Base-by-base conservation (phyloP, 2,888 invertebrate genomes). In the Leuctra nigra region DNA sequence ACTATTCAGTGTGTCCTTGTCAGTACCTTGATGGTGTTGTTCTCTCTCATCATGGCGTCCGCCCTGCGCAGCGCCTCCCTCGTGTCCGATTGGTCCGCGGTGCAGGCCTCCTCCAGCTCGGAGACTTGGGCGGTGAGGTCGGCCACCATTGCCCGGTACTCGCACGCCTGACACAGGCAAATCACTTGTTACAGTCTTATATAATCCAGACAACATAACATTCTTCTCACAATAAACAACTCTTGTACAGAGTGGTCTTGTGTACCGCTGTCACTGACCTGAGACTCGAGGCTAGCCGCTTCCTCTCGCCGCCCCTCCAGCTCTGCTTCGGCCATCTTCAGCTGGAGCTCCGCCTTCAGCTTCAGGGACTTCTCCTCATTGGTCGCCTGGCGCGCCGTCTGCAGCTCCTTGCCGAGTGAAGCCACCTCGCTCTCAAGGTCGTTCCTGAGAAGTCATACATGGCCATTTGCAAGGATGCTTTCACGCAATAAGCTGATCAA, bases 361-460 rank as follows among this genome's bases (percentile, higher is more conserved):
- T 77, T 76, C 48, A 75, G 66, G 0, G 81, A 75, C 62, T 80
- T 80, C 61, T 82, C 79, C 64, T 80, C 79, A 62, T 79, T 79
- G 9, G 76, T 68, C 4, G 68, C 65, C 29, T 72, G 67, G 11
- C 74, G 74, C 1, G 76, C 66, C 11, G 66, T 65, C 55, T 68
- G 66, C 14, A 74, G 56, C 59, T 80, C 77, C 2, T 70, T 68
- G 62, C 79, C 77, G 2, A 75, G 64, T 14, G 71, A 66, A 55
- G 75, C 74, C 2, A 80, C 63, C 38, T 81, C 80, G 44, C 70
- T 68, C 50, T 76, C 73, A 3, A 77, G 56, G 20, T 24, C 61
- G 23, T 52, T 50, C 44, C 64, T 65, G 29, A 29, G n/a, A n/a
- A n/a, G n/a, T n/a, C n/a, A n/a, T n/a, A n/a, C n/a, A n/a, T n/a